A percentile compares a stretch with the other conserved stretches of the same genome.
Evolutionary conservation across 2,797 vertebrate genomes (phyloP).

Genomic region (Myoxocephalus aenaeus): DNA sequence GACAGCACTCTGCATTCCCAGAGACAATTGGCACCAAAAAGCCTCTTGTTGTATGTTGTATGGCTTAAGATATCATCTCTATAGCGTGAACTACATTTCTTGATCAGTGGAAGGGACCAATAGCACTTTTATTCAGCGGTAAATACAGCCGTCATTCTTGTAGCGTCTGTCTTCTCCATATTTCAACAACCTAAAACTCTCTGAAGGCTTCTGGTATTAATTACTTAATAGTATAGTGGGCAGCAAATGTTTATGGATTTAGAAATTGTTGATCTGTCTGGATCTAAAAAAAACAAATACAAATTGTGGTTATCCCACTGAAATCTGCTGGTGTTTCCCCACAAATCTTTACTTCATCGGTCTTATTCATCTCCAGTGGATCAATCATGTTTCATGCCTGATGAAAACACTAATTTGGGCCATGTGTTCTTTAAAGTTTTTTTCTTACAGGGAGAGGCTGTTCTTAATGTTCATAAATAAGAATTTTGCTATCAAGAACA

Average conservation of each 20-base stretch:
- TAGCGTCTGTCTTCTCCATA: background rate
- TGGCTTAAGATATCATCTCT: constrained; percentile 42
- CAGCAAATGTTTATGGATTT: background rate
- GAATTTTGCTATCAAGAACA: constrained; percentile 13
- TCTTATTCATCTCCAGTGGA: background rate
- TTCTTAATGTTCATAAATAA: constrained; percentile 29
- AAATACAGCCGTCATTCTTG: background rate
- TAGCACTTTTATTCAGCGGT: background rate
- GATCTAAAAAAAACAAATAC: background rate
- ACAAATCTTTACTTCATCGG: constrained; percentile 7
- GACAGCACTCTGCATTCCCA: constrained; percentile 51
- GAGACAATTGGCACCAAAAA: constrained; percentile 55
- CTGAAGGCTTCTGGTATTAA: constrained; percentile 18
- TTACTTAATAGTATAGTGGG: constrained; percentile 35
- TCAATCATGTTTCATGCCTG: background rate
- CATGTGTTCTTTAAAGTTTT: background rate
- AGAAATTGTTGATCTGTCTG: constrained; percentile 14
- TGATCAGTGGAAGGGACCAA: constrained; percentile 9
- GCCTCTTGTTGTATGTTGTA: constrained; percentile 37
- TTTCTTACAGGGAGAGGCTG: background rate
- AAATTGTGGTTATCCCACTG: constrained; percentile 2
- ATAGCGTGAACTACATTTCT: constrained; percentile 30
- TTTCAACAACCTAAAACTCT: background rate
- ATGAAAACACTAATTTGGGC: background rate
- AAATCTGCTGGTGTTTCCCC: constrained; percentile 21